Percentiles rank a stretch among this genome's conserved stretches.
Evolutionary conservation across 1,140 invertebrate genomes (phyloP).

Genomic region (Centruroides sculpturatus): DNA sequence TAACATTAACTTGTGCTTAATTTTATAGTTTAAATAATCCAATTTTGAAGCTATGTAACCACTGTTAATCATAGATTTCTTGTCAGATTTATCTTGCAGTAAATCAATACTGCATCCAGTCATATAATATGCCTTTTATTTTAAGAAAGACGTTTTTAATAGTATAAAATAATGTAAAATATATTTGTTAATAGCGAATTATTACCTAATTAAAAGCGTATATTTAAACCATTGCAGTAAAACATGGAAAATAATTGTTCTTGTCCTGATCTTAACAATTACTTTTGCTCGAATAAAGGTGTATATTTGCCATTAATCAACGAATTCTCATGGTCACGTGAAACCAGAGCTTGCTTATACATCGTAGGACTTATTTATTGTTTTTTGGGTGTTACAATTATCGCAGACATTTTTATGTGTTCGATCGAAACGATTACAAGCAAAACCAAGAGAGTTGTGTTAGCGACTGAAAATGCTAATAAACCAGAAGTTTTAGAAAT

Average conservation of each 20-base stretch:
- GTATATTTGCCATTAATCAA: background rate
- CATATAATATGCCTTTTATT: too few relatives aligned
- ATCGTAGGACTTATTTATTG: constrained; percentile 38
- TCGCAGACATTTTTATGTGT: constrained; percentile 44
- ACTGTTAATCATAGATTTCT: too few relatives aligned
- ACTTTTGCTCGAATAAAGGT: background rate
- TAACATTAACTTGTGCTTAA: too few relatives aligned
- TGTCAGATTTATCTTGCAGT: too few relatives aligned
- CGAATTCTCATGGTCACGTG: background rate
- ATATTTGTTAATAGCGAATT: too few relatives aligned
- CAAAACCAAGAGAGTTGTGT: constrained; percentile 37
- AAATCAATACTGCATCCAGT: too few relatives aligned
- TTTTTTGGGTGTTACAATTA: constrained; percentile 39
- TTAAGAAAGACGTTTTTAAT: too few relatives aligned
- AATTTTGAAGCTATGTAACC: too few relatives aligned
- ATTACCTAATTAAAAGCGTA: too few relatives aligned
- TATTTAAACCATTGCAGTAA: too few relatives aligned
- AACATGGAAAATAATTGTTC: background rate
- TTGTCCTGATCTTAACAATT: background rate
- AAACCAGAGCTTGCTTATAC: constrained; percentile 34
- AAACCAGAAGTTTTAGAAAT: constrained; percentile 24
- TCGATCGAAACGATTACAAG: constrained; percentile 47
- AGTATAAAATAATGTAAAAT: too few relatives aligned
- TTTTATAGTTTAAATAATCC: too few relatives aligned
- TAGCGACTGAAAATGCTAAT: background rate